Evolutionary conservation across 2,888 invertebrate species (phyloP).

Genomic region (Pyrrhosoma nymphula): DNA sequence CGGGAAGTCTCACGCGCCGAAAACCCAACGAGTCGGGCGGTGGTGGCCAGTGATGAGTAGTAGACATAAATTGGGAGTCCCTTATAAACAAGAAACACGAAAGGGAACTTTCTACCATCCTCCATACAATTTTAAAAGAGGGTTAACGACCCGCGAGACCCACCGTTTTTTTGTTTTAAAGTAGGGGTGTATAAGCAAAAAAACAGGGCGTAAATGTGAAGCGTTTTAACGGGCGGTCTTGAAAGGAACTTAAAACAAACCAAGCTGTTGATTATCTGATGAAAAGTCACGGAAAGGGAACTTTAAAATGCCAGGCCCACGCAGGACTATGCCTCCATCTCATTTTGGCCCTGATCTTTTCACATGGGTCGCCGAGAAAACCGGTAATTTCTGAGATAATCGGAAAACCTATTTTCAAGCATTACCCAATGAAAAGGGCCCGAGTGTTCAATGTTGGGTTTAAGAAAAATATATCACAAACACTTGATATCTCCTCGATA

Average conservation of each 20-base stretch:
- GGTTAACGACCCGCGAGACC: neutral
- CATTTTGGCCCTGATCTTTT: neutral
- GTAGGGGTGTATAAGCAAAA: neutral
- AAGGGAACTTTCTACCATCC: neutral
- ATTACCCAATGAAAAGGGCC: too few species aligned
- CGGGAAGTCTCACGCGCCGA: neutral
- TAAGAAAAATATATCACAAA: too few species aligned
- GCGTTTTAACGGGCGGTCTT: neutral
- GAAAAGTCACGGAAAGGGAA: neutral
- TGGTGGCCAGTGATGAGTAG: neutral
- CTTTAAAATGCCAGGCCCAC: neutral
- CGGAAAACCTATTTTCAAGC: too few species aligned
- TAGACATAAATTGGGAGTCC: neutral
- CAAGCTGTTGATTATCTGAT: neutral
- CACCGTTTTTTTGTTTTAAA: neutral
- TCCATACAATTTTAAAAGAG: neutral
- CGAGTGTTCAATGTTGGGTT: too few species aligned
- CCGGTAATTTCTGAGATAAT: too few species aligned
- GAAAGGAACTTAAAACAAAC: neutral
- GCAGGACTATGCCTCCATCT: neutral
- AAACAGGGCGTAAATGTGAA: neutral
- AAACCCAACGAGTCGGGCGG: neutral
- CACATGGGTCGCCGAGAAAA: neutral
- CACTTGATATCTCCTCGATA: too few species aligned
- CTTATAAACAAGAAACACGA: neutral